Conservation (phyloP, 2,888 invertebrate species). For the Oasisia sp. region DNA sequence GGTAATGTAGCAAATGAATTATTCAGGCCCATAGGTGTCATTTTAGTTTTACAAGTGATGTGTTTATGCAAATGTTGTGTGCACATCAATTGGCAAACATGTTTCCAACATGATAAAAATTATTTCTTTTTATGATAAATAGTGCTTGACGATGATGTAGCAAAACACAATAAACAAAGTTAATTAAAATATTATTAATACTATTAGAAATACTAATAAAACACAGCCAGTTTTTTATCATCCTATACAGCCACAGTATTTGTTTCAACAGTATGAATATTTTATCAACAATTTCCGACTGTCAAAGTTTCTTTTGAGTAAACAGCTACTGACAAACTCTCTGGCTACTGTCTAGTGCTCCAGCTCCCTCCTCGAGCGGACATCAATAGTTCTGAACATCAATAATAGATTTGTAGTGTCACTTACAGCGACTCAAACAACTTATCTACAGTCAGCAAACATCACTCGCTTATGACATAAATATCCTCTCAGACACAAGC, state of each 20-base stretch:
- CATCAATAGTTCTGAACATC: background rate
- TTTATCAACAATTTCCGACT: background rate
- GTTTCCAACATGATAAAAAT: too few species aligned
- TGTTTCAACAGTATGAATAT: constrained; percentile 17
- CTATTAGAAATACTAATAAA: too few species aligned
- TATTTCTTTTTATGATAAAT: background rate
- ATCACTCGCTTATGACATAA: background rate
- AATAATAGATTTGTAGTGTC: background rate
- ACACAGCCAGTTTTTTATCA: too few species aligned
- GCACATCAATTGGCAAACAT: too few species aligned
- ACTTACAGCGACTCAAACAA: background rate
- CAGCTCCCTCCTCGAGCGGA: background rate
- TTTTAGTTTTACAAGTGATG: background rate
- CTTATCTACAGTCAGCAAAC: background rate
- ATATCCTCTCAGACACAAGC: background rate
- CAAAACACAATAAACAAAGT: background rate
- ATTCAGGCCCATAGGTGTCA: background rate
- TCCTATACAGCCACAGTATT: background rate
- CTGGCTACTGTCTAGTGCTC: background rate
- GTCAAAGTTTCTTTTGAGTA: background rate
- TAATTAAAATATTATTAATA: background rate
- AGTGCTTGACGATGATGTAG: background rate
- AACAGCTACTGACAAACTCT: background rate
- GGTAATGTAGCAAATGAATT: background rate
- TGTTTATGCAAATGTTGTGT: background rate